Conservation (phyloP, 2,113 vertebrate species). For the Sus scrofa region T2T-Sscrofa CM000824.6:77993501-77994000, state of each 20-base stretch:
- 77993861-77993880: neutral
- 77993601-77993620: neutral
- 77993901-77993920: neutral
- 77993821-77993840: neutral
- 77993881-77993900: neutral
- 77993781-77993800: neutral
- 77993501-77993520: neutral
- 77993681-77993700: neutral
- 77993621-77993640: rapidly evolving
- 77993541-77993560: neutral
- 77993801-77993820: neutral
- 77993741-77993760: neutral
- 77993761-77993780: neutral
- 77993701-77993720: rapidly evolving
- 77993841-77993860: neutral
- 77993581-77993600: neutral
- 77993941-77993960: neutral
- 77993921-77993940: neutral
- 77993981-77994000: neutral
- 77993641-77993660: rapidly evolving
- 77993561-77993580: neutral
- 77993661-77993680: rapidly evolving
- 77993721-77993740: neutral
- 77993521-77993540: neutral
- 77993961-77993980: neutral